These are phyloP conservation scores for Apaloderma vittatum DNA, from an alignment of 2,113 vertebrate species.

Conservation along the genomic window DNA sequence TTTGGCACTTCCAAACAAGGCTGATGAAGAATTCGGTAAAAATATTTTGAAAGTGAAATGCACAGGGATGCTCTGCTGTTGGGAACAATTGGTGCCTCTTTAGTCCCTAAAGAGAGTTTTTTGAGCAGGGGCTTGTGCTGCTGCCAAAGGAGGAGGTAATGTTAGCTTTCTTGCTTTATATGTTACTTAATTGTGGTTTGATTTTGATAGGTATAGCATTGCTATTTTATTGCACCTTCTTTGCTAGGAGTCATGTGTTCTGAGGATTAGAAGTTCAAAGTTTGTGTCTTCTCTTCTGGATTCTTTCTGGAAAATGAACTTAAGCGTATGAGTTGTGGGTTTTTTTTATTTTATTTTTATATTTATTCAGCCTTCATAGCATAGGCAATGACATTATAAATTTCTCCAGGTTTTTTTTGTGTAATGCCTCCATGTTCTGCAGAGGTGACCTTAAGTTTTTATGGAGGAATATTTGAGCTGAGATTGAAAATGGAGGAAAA, in stretches of 20 bases:
- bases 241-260: neutral
- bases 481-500: neutral
- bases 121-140: neutral
- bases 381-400: neutral
- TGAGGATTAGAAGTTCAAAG: neutral
- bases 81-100: neutral
- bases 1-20: neutral
- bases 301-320: neutral
- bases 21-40: neutral
- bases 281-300: neutral
- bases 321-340: neutral
- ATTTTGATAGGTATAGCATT: neutral
- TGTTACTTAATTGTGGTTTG: neutral
- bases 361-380: neutral
- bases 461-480: neutral
- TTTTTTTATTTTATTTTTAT: neutral
- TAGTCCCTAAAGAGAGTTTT: neutral
- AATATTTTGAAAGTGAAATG: neutral
- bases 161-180: neutral
- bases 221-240: neutral
- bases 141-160: neutral
- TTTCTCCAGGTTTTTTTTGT: neutral
- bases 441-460: neutral
- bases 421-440: neutral
- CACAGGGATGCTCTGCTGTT: fast-evolving